Evolutionary conservation across 2,113 vertebrate genomes (phyloP).

Genomic region (Calypte anna): DNA sequence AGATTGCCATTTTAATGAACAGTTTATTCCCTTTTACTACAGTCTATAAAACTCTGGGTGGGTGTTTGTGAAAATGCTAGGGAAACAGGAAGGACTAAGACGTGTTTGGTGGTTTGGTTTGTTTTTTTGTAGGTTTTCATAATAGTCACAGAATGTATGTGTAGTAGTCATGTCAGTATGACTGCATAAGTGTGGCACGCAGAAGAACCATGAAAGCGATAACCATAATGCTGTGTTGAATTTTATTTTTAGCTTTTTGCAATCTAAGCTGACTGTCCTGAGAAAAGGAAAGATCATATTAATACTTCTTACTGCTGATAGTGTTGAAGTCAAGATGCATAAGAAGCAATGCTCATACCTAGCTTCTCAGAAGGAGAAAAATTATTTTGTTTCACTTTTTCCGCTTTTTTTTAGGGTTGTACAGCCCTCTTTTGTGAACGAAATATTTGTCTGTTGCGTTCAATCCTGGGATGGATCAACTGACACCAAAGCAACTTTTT

Average conservation of each 20-base stretch:
- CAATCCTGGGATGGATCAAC: background rate
- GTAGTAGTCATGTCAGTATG: background rate
- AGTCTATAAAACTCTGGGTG: background rate
- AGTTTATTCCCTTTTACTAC: background rate
- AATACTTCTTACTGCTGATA: background rate
- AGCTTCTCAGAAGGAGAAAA: background rate
- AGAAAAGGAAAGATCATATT: background rate
- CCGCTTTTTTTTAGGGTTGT: background rate
- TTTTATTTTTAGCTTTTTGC: background rate
- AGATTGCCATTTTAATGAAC: background rate
- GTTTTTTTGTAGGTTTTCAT: background rate
- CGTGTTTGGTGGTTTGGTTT: too few species aligned
- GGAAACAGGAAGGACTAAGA: background rate
- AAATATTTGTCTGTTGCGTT: background rate
- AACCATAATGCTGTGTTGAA: background rate
- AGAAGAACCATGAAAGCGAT: background rate
- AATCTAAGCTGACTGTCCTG: background rate
- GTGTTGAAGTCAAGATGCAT: background rate
- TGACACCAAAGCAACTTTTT: background rate
- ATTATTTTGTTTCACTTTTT: background rate
- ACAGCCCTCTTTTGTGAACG: background rate
- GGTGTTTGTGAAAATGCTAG: background rate
- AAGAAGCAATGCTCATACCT: background rate
- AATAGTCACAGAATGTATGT: background rate
- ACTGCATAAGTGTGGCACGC: accelerated